A percentile compares a stretch with the other conserved stretches of the same genome.
Conservation (phyloP, 2,888 invertebrate genomes). For the Drosophila cyrtoloma region DNA sequence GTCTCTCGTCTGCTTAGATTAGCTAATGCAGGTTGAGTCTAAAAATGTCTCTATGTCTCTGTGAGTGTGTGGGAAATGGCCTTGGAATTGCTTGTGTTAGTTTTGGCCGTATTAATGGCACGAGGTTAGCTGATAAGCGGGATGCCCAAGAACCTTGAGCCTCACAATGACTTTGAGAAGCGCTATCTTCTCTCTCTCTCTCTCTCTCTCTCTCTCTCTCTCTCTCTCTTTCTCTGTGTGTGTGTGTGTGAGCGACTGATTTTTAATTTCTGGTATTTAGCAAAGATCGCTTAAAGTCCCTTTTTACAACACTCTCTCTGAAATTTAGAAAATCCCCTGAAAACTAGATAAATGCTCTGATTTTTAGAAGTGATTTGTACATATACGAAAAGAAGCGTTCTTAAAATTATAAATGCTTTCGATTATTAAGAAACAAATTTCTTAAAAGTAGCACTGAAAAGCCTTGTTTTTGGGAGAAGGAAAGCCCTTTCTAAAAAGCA, state of each 20-base stretch:
- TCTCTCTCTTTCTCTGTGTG: neutral
- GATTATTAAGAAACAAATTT: neutral
- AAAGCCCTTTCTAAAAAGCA: neutral
- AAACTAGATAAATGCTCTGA: neutral
- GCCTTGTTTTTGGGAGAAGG: neutral
- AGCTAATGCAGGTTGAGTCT: conserved; percentile 67
- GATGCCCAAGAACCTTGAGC: conserved; percentile 18
- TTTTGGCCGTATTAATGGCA: conserved; percentile 33
- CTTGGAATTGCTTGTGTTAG: conserved; percentile 49
- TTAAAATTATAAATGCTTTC: neutral
- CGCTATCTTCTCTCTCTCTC: conserved; percentile 10
- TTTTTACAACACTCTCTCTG: neutral
- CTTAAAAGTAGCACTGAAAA: neutral
- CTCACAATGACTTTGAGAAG: conserved; percentile 18
- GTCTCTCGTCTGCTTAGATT: conserved; percentile 55
- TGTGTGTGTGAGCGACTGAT: neutral
- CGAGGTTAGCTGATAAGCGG: conserved; percentile 39
- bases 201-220: neutral
- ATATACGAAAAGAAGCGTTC: too few species aligned
- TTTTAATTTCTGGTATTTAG: conserved; percentile 37
- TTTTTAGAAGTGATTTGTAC: neutral
- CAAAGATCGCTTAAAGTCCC: neutral
- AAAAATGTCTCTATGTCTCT: conserved; percentile 6
- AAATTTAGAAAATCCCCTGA: neutral
- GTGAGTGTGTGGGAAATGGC: conserved; percentile 22